These are phyloP conservation scores for Cheilosia grossa DNA, from an alignment of 2,888 invertebrate species.

Conservation along the genomic window DNA sequence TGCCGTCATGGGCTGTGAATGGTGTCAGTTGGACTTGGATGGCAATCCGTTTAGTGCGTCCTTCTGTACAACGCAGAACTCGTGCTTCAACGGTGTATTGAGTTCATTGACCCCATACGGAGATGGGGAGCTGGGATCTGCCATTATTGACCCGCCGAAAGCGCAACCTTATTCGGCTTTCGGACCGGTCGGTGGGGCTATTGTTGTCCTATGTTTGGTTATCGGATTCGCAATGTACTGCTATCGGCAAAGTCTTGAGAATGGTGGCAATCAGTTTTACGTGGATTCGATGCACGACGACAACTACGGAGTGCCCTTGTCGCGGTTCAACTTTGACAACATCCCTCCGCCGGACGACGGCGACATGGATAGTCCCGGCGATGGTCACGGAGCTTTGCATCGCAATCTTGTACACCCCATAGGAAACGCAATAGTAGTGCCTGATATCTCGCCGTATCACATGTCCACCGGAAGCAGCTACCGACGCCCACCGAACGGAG, in stretches of 20 bases:
- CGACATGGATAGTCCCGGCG: slow-evolving; percentile 83
- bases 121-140: slow-evolving; percentile 80
- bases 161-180: slow-evolving; percentile 88
- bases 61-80: slow-evolving; percentile 91
- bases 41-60: slow-evolving; percentile 88
- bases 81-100: slow-evolving; percentile 94
- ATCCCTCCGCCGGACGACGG: slow-evolving; percentile 84
- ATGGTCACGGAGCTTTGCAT: slow-evolving; percentile 83
- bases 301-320: slow-evolving; percentile 87
- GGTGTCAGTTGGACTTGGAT: slow-evolving; percentile 93
- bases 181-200: slow-evolving; percentile 93
- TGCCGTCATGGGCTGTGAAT: slow-evolving; percentile 93
- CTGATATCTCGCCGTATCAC: slow-evolving; percentile 91
- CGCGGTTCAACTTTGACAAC: slow-evolving; percentile 89
- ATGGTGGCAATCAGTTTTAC: slow-evolving; percentile 84
- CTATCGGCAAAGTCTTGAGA: slow-evolving; percentile 87
- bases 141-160: slow-evolving; percentile 81
- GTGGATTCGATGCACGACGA: slow-evolving; percentile 84
- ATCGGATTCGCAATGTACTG: slow-evolving; percentile 93
- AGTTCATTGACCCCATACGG: slow-evolving; percentile 92
- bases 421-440: slow-evolving; percentile 86
- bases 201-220: slow-evolving; percentile 91
- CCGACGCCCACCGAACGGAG: slow-evolving; percentile 87
- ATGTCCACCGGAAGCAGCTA: slow-evolving; percentile 88
- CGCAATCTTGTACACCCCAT: slow-evolving; percentile 87